Evolutionary conservation across 2,888 invertebrate genomes (phyloP), one percentile per base, ranked within the genome.

Genomic region (Caenorhabditis becei): DNA sequence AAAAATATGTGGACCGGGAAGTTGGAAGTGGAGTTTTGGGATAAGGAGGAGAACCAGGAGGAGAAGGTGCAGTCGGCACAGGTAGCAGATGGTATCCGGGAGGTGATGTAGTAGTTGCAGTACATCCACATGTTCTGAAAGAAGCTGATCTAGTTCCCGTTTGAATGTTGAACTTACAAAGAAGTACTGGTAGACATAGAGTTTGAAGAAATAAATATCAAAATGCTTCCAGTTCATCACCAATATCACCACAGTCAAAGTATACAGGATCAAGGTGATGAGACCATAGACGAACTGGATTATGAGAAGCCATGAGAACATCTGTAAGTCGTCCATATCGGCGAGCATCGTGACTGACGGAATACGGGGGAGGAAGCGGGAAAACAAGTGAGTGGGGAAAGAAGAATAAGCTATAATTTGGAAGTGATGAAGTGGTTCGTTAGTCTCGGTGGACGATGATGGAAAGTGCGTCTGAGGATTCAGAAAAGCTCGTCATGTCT

Each of bases 171-270:
- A 59, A 67, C 75, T 75, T 51, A 75, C 75, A 49, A 79, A 79
- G 23, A 79, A 14, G 23, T 49, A 79, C 37, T 79, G 78, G 20
- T 62, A 79, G 16, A 79, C 61, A 16, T 72, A 79, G 35, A 79
- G 44, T 49, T 79, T 79, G 66, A 79, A 72, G 28, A 79, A 79
- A 28, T 79, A 72, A n/a, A 61, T 53, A 47, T 79, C 78, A 35
- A 79, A 79, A 14, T 54, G 54, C 41, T 66, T 66, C 78, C 78
- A 79, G 32, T 79, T 66, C 41, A 62, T 59, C 7, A 65, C 28
- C 1, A 79, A 54, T 32, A 79, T 47, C 1, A 67, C 14, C 5
- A 79, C 61, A 28, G 78, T 79, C n/a, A 79, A 20, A 7, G 61
- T 23, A 49, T 79, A 79, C 23, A 79, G 28, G 10, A 79, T 20